phyloP scores from a whole-genome alignment of 2,113 vertebrate species.

The Acanthisitta chloris region DNA sequence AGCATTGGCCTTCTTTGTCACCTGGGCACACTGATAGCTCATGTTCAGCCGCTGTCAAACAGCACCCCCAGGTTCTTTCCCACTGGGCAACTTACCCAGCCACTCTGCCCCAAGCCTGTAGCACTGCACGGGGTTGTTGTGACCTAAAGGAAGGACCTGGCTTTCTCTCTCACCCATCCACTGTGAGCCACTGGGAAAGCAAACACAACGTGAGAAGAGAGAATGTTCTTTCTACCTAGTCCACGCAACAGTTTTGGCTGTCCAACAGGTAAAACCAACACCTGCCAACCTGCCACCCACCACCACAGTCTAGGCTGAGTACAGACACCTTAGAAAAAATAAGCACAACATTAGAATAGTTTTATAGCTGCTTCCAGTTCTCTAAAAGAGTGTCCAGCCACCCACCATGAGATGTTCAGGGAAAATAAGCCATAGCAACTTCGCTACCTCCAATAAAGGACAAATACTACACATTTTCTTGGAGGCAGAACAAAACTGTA shows the following conservation, averaged over 20 bases:
- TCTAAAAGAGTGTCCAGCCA: neutral
- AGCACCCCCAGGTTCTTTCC: neutral
- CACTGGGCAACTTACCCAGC: neutral
- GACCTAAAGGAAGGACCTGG: no score
- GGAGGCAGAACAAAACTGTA: neutral
- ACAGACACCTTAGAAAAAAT: neutral
- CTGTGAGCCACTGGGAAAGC: neutral
- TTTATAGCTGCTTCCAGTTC: neutral
- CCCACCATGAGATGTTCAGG: neutral
- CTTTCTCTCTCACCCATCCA: neutral
- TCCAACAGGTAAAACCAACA: neutral
- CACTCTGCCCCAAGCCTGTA: neutral
- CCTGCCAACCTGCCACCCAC: fast-evolving
- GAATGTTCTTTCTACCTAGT: fast-evolving
- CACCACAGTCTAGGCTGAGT: fast-evolving
- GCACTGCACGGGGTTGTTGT: neutral
- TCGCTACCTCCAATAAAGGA: neutral
- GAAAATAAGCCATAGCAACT: neutral
- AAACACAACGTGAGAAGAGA: neutral
- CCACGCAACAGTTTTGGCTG: fast-evolving
- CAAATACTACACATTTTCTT: neutral
- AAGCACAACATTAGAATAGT: neutral
- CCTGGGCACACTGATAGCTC: neutral
- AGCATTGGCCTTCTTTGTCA: neutral
- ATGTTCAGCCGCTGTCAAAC: fast-evolving